Base-by-base conservation (phyloP, 2,113 vertebrate species). In the Colistium nudipinnis region DNA sequence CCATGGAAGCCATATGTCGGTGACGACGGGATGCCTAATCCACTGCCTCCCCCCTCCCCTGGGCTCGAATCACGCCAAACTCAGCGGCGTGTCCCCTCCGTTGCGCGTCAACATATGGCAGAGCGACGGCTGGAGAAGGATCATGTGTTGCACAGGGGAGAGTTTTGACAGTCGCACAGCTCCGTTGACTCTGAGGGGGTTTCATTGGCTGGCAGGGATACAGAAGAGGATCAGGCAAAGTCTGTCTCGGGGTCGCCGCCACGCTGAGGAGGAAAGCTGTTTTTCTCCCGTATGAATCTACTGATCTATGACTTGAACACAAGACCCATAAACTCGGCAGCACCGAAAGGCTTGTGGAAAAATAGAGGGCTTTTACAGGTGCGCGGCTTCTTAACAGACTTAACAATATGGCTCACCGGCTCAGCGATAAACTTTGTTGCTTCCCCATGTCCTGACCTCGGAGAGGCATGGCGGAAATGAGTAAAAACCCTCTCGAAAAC, bases 71-170 rank as follows among this genome's bases (percentile, higher is more conserved):
- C 70, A 62, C 61, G 64, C 74, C 78, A 76, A 66, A 74, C 68
- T 76, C 78, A 74, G 78, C 78, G 68, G 66, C 8, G 49, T 62
- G 54, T 47, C 43, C 52, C 81, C 51, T 73, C 64, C 63, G 25
- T 77, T 80, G 83, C 76, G 69, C 74, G 61, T 86, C 61, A 79
- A 81, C 86, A 91, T 90, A 88, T 88, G 90, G 88, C 70, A 51
- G 28, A 38, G 53, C 72, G 55, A 56, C 70, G 55, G 54, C 79
- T 65, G 68, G 61, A 73, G 74, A 69, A 24, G n/a, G 76, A 82
- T 62, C 38, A 27, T 22, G 55, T 56, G 78, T 81, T 38, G 69
- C 79, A 76, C 70, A 47, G 41, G 82, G 76, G 73, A 74, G 52
- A n/a, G 51, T 41, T 81, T 78, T 87, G 84, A 88, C 89, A 89